Conservation (phyloP, 2,797 vertebrate species). For the Chelon labrosus region DNA sequence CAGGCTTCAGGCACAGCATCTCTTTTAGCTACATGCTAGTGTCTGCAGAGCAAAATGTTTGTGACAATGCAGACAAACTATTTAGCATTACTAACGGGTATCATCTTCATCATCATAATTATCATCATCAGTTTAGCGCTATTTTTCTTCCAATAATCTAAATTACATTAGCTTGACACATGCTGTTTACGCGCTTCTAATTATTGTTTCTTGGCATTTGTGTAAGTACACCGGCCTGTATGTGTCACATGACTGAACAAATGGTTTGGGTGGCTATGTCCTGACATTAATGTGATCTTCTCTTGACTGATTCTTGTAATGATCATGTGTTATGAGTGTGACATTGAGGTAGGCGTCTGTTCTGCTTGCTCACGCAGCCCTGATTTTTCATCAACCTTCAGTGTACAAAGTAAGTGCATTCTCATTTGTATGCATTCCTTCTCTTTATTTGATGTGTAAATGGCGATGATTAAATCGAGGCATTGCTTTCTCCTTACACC, state of each 20-base stretch:
- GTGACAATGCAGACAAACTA: no score
- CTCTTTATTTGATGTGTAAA: neutral
- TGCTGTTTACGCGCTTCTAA: conserved; percentile 8
- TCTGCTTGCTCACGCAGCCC: neutral
- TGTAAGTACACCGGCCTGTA: neutral
- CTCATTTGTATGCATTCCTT: neutral
- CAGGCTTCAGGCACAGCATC: no score
- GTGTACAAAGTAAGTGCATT: neutral
- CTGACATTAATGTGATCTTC: conserved; percentile 11
- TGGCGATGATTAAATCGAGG: no score
- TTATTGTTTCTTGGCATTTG: conserved; percentile 12
- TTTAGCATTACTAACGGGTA: no score
- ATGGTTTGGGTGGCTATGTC: conserved; percentile 3
- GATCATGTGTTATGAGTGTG: conserved; percentile 20
- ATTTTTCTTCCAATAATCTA: conserved; percentile 8
- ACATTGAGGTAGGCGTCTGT: conserved; percentile 7
- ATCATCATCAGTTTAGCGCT: no score
- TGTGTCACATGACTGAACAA: neutral
- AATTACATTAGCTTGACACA: neutral
- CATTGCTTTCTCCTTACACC: no score
- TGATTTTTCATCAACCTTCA: conserved; percentile 10
- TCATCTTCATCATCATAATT: no score
- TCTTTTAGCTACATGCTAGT: no score
- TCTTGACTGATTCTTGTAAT: conserved; percentile 21
- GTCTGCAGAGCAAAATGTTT: no score